Base-by-base conservation (phyloP, 2,797 vertebrate species). In the Gephyroberyx darwinii region DNA sequence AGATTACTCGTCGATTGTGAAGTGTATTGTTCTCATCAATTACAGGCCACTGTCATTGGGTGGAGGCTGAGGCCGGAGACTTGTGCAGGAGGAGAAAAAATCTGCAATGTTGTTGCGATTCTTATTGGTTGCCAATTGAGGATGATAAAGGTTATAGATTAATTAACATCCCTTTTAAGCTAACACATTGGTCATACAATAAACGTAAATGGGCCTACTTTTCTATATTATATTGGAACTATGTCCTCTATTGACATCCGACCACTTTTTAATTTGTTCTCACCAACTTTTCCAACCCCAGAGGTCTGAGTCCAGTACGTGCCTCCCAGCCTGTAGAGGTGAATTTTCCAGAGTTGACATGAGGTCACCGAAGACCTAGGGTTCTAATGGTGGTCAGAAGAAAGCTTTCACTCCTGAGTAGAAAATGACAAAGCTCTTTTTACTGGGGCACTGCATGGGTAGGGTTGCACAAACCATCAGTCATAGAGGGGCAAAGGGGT, bases 251-350 rank as follows among this genome's bases (percentile, higher is more conserved):
- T 41, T 68, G 48, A 22, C 31, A 5, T 62, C 39, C 59, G 69
- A 57, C 65, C 80, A 86, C 72, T 82, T 86, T 66, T 57, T 61
- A 79, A 82, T 85, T 87, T 83, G 71, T 77, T 87, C 69, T 72
- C 26, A 0, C 3, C 70, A 88, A 86, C 82, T 87, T 84, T 74
- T 72, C 58, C 26, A 60, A 65, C 72, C 77, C 22, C 50, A 26
- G 47, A 75, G 84, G 84, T 88, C 84, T 83, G 74, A 85, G 81
- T 79, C 72, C 74, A 74, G 59, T 60, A 31, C 57, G 70, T 83
- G 81, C 61, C 65, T 80, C 66, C 78, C 71, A 55, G 71, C 77
- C 75, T 37, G 81, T 52, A 66, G 75, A 65, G 76, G 84, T 82
- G 78, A 81, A 76, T 82, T 88, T 84, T 81, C 33, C 71, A 73